phyloP scores from a whole-genome alignment of 2,113 vertebrate genomes.

The Diphyllodes magnificus region DNA sequence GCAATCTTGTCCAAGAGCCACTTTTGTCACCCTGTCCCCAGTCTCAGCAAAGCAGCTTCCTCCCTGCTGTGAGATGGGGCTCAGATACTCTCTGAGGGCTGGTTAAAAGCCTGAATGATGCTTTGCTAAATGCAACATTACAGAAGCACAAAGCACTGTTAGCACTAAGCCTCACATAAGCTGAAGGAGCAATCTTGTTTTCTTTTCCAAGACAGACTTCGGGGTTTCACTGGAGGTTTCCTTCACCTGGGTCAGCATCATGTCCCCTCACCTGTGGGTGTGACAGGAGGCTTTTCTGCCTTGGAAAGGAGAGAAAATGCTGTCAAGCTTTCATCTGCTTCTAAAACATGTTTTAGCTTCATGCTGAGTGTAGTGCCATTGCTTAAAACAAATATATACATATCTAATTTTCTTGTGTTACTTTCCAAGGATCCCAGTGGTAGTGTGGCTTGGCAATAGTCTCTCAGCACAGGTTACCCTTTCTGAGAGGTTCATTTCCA shows the following conservation, averaged over 20 bases:
- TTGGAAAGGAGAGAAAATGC: neutral
- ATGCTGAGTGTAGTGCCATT: neutral
- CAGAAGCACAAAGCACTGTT: neutral
- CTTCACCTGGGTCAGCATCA: neutral
- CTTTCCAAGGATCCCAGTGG: neutral
- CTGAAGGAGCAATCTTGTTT: neutral
- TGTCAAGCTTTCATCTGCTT: neutral
- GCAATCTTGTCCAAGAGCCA: neutral
- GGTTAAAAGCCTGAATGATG: neutral
- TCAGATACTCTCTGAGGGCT: accelerated
- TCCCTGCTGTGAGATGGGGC: neutral
- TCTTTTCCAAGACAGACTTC: neutral
- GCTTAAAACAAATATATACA: neutral
- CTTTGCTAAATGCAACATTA: neutral
- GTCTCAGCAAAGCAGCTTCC: neutral
- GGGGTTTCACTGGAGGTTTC: neutral
- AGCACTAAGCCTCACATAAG: neutral
- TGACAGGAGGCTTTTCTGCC: neutral
- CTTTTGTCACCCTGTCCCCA: neutral
- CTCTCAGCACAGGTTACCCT: neutral
- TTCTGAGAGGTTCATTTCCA: neutral
- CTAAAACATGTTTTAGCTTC: neutral
- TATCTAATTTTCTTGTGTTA: neutral
- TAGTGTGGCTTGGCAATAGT: neutral
- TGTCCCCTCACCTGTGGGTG: accelerated